Percentiles rank a stretch among this genome's conserved stretches.
phyloP scores from a whole-genome alignment of 2,888 invertebrate genomes.

The Campoplex nolae region DNA sequence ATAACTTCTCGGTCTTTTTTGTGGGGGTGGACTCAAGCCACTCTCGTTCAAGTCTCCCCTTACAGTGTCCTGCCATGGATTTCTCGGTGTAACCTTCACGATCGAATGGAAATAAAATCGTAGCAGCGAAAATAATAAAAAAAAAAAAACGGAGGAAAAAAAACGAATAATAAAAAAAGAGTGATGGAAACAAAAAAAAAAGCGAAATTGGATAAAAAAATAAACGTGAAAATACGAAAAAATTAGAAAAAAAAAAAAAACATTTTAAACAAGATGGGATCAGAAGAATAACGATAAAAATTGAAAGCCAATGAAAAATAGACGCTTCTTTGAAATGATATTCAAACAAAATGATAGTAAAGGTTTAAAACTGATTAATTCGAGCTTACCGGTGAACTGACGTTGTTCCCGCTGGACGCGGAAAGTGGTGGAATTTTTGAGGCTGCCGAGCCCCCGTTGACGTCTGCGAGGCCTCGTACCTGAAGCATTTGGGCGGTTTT shows the following conservation, averaged over 20 bases:
- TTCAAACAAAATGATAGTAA: not conserved
- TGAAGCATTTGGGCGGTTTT: slow-evolving; percentile 95
- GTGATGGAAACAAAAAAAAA: slow-evolving; percentile 20
- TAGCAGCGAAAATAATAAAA: slow-evolving; percentile 7
- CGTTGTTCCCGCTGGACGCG: slow-evolving; percentile 86
- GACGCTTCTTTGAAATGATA: not conserved
- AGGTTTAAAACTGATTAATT: not conserved
- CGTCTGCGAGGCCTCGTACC: slow-evolving; percentile 94
- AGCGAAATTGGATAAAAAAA: not conserved
- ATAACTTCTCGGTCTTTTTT: slow-evolving; percentile 83
- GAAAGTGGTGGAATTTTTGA: slow-evolving; percentile 79
- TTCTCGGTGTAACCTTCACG: slow-evolving; percentile 86
- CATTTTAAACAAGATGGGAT: no score
- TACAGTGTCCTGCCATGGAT: slow-evolving; percentile 88
- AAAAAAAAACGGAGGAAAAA: not conserved
- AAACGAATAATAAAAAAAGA: not conserved
- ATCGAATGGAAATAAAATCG: slow-evolving; percentile 25
- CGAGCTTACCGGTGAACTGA: slow-evolving; percentile 89
- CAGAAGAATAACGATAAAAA: no score
- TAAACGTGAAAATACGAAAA: not conserved
- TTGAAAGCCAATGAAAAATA: not conserved
- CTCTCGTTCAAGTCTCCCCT: slow-evolving; percentile 86
- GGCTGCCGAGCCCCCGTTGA: slow-evolving; percentile 86
- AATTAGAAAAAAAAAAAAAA: not conserved
- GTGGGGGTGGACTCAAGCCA: slow-evolving; percentile 87